These are phyloP conservation scores for Bombus polaris DNA, from an alignment of 1,140 invertebrate genomes.

Conservation along the genomic window DNA sequence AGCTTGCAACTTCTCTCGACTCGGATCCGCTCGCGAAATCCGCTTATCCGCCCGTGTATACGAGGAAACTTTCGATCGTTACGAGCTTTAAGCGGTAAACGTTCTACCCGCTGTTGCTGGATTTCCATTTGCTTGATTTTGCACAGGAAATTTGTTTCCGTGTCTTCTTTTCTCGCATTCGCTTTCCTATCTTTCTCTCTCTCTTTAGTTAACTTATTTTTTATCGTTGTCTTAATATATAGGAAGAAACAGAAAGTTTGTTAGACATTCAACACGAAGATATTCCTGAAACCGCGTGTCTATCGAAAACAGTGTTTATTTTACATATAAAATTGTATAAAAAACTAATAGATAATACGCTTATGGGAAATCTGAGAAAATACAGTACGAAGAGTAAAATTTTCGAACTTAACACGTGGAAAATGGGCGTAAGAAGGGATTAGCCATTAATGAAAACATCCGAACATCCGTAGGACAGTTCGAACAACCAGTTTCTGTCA, in stretches of 20 bases:
- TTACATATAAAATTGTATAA: no score
- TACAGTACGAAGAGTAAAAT: no score
- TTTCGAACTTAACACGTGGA: no score
- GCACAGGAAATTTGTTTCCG: background rate
- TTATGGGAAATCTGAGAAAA: no score
- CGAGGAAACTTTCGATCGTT: background rate
- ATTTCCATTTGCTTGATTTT: background rate
- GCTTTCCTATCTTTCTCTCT: background rate
- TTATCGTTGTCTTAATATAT: no score
- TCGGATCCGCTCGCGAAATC: conserved; percentile 14
- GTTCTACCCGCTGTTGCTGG: background rate
- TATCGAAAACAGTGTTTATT: no score
- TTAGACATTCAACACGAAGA: no score
- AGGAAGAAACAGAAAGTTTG: no score
- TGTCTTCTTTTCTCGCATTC: background rate
- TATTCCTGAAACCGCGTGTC: no score
- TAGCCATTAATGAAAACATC: background rate
- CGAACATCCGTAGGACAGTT: no score
- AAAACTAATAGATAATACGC: no score
- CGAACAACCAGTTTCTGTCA: background rate
- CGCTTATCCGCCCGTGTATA: background rate
- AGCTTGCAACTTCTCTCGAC: background rate
- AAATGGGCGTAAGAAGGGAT: background rate
- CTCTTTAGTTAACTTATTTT: background rate
- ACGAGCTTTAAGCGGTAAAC: background rate